Evolutionary conservation across 2,888 invertebrate species (phyloP).

Genomic region (Pristionchus maxplancki): DNA sequence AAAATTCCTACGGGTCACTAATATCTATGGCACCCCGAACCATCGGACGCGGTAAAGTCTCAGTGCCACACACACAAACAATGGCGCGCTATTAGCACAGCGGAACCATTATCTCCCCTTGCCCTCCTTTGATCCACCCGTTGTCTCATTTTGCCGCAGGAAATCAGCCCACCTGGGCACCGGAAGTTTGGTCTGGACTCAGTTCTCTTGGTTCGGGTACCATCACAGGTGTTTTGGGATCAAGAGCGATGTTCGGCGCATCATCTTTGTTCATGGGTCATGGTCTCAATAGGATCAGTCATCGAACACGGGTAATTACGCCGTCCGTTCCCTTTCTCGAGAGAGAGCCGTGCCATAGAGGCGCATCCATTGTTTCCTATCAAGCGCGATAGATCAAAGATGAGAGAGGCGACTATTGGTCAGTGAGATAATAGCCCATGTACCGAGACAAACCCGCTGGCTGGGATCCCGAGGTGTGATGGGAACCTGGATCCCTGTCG

Average conservation of each 20-base stretch:
- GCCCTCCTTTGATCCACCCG: neutral
- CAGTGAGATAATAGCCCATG: neutral
- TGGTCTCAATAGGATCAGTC: slow-evolving; percentile 27
- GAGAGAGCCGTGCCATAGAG: neutral
- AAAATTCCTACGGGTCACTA: neutral
- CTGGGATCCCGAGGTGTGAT: neutral
- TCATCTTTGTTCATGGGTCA: neutral
- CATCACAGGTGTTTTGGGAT: slow-evolving; percentile 20
- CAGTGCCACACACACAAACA: neutral
- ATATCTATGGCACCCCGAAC: neutral
- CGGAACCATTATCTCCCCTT: slow-evolving; percentile 31
- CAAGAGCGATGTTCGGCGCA: neutral
- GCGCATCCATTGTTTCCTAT: slow-evolving; percentile 14
- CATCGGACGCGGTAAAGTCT: slow-evolving; percentile 23
- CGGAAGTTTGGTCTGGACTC: neutral
- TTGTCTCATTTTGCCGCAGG: slow-evolving; percentile 26
- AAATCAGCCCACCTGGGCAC: slow-evolving; percentile 7
- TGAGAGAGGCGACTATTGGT: neutral
- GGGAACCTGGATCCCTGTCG: neutral
- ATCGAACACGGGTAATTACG: slow-evolving; percentile 35
- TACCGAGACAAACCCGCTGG: slow-evolving; percentile 2
- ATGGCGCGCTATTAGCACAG: slow-evolving; percentile 13
- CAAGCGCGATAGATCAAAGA: slow-evolving; percentile 26
- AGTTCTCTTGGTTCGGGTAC: neutral
- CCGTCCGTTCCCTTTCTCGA: neutral